A percentile compares a stretch with the other conserved stretches of the same genome.
phyloP scores from a whole-genome alignment of 2,113 vertebrate genomes.

The Mesoclemmys tuberculata region DNA sequence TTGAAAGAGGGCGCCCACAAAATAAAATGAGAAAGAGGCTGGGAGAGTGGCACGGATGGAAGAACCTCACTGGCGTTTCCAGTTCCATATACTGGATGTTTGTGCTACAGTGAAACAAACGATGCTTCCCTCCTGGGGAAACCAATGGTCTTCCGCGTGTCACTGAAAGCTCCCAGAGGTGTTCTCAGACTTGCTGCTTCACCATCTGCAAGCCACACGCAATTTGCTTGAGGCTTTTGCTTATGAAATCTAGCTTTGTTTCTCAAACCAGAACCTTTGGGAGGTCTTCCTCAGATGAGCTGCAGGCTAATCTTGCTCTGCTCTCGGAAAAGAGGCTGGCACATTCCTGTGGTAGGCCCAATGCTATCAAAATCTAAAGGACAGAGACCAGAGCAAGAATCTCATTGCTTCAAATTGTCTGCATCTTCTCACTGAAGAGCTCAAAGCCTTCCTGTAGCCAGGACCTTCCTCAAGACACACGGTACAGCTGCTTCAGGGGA shows the following conservation, averaged over 20 bases:
- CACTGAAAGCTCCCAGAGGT: accelerated
- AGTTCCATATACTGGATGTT: not conserved
- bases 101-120: not conserved
- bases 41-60: not conserved
- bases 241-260: not conserved
- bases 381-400: not conserved
- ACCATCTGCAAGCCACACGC: not conserved
- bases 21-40: not conserved
- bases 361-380: not conserved
- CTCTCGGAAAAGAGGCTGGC: not conserved
- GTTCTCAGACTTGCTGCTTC: not conserved
- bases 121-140: accelerated
- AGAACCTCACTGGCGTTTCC: not conserved
- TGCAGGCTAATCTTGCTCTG: not conserved
- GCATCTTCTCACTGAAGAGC: no score
- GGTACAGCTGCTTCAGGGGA: not conserved
- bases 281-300: not conserved
- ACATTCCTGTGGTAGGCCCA: not conserved
- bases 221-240: not conserved
- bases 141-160: not conserved
- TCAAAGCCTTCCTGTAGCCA: not conserved
- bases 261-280: not conserved
- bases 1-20: not conserved
- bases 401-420: no score
- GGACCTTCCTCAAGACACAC: not conserved